Conservation (phyloP, 2,888 invertebrate species). For the Eudemis profundana region DNA sequence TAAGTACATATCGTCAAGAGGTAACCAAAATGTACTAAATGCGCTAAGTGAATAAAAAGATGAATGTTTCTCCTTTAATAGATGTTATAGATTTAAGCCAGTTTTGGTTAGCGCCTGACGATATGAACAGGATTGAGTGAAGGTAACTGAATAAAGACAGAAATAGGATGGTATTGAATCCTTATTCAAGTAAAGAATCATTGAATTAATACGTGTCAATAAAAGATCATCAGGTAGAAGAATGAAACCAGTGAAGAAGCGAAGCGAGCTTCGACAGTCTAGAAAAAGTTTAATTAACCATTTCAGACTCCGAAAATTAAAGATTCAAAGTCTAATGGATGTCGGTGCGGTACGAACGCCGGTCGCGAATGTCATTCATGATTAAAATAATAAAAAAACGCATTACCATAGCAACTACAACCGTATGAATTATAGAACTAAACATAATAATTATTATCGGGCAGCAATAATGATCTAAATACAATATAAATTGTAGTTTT, state of each 20-base stretch:
- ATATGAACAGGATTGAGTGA: neutral
- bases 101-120: too few relatives aligned
- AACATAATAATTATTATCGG: constrained; percentile 73
- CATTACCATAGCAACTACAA: constrained; percentile 55
- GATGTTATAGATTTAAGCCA: too few relatives aligned
- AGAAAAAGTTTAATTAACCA: constrained; percentile 27
- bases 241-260: constrained; percentile 27
- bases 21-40: neutral
- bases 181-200: neutral
- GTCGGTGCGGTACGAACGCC: constrained; percentile 52
- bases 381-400: constrained; percentile 53
- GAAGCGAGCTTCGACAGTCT: constrained; percentile 13
- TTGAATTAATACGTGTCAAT: constrained; percentile 3
- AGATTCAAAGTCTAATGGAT: constrained; percentile 50
- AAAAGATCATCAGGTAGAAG: constrained; percentile 21
- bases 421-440: constrained; percentile 60
- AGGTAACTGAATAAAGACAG: too few relatives aligned
- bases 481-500: constrained; percentile 64
- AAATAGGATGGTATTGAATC: too few relatives aligned
- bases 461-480: constrained; percentile 70
- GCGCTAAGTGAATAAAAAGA: too few relatives aligned
- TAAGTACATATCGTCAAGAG: neutral
- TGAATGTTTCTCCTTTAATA: too few relatives aligned
- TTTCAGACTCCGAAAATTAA: constrained; percentile 24
- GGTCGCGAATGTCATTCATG: constrained; percentile 55